Conservation (phyloP, 2,888 invertebrate genomes). For the Dione vanillae region DNA sequence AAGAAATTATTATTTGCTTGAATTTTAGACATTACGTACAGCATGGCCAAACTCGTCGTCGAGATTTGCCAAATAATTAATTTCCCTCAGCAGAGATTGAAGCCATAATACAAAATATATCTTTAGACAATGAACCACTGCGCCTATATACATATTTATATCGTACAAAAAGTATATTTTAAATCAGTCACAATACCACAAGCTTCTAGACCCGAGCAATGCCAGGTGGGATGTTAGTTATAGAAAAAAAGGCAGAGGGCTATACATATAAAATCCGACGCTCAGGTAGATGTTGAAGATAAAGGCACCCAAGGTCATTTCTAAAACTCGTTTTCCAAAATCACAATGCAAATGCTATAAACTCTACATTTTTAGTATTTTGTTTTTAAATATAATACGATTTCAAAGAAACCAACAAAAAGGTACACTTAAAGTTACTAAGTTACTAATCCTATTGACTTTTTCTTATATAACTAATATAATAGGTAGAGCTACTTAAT, state of each 20-base stretch:
- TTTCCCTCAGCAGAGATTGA: no score
- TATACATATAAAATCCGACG: constrained; percentile 15
- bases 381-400: background rate
- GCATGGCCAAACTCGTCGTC: no score
- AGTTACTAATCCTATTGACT: background rate
- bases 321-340: constrained; percentile 41
- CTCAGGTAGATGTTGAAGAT: constrained; percentile 37
- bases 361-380: background rate
- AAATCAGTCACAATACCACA: no score
- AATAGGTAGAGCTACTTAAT: no score
- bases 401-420: background rate
- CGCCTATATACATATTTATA: no score
- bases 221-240: background rate
- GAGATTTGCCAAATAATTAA: no score
- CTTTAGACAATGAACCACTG: no score
- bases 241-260: background rate
- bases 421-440: background rate
- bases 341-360: constrained; percentile 5
- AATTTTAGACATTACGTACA: no score
- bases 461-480: no score
- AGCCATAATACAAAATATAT: no score
- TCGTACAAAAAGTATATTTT: no score
- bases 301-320: constrained; percentile 37
- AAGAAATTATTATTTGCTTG: no score
- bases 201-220: background rate